Base-by-base conservation (phyloP, 2,888 invertebrate genomes). In the Troilus luridus region DNA sequence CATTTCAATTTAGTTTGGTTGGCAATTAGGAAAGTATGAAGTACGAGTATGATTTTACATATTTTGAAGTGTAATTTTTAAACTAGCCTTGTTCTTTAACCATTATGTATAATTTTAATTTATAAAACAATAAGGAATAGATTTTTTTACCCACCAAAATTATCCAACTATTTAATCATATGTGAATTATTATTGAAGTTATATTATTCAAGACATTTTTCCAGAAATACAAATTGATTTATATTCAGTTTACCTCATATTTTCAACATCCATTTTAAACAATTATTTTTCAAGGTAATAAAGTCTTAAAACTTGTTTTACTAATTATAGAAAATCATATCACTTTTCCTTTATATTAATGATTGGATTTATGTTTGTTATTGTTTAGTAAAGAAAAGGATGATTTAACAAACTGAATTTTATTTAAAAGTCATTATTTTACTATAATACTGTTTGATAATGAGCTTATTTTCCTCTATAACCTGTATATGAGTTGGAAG, bases 381-480 rank as follows among this genome's bases (percentile, higher is more conserved):
- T 27, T 12, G 24, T 14, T 77, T 24, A 77, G 41, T 77, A 77
- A 17, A 41, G 24, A 77, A 41, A 6, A 19, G 27, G 17, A 67
- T 12, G 12, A 19, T 64, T 64, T 24, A n/a, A 3, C 17, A 77
- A 77, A 77, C 41, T 77, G 27, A 77, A 14, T 77, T 77, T 27
- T 41, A 27, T 72, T 72, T 72, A 72, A 27, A 72, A 27, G 27
- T 64, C 14, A 72, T 67, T 27, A 72, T 72, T 72, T 19, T 3
- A 41, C 72, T 77, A 77, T 77, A 77, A 77, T 77, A 77, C 72
- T 77, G 72, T 77, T 77, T 77, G 17, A 77, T 27, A 41, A 41
- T 77, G 41, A 77, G 27, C 41, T 77, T 41, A 77, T 77, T 77
- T 77, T 19, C 7, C 72, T 77, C 9, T 77, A 27, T 77, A 17